Evolutionary conservation across 2,113 vertebrate species (phyloP).

Genomic region (Serilophus lunatus): DNA sequence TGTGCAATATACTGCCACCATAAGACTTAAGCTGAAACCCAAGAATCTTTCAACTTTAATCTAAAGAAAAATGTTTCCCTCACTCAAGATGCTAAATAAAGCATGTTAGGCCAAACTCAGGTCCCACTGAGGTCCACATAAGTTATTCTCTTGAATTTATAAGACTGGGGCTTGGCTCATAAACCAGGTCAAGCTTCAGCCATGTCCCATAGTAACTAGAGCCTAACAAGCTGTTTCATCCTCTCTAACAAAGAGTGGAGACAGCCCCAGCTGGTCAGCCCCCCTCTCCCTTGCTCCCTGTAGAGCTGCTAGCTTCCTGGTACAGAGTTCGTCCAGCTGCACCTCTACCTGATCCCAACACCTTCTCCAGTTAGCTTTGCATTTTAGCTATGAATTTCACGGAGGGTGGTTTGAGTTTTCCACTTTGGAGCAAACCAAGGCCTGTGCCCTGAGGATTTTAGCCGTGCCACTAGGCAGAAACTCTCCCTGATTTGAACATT

Average conservation of each 20-base stretch:
- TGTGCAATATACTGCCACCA: neutral
- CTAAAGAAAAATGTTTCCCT: constrained; percentile 52
- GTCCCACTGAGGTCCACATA: neutral
- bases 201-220: constrained; percentile 16
- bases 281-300: neutral
- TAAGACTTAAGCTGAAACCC: constrained; percentile 38
- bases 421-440: neutral
- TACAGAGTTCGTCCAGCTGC: constrained; percentile 27
- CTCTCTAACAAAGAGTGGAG: neutral
- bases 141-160: constrained; percentile 3
- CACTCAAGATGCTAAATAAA: constrained; percentile 5
- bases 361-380: constrained; percentile 18
- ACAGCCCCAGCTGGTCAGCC: neutral
- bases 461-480: neutral
- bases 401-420: constrained; percentile 9
- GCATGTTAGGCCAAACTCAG: constrained; percentile 19
- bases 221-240: constrained; percentile 1
- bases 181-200: constrained; percentile 42
- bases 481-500: neutral
- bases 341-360: constrained; percentile 30
- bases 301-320: neutral
- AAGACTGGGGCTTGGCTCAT: neutral
- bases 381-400: neutral
- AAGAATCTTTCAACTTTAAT: constrained; percentile 53
- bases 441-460: neutral